These are phyloP conservation scores for Leucoraja ocellata DNA, from an alignment of 2,797 vertebrate species.

Conservation along the genomic window DNA sequence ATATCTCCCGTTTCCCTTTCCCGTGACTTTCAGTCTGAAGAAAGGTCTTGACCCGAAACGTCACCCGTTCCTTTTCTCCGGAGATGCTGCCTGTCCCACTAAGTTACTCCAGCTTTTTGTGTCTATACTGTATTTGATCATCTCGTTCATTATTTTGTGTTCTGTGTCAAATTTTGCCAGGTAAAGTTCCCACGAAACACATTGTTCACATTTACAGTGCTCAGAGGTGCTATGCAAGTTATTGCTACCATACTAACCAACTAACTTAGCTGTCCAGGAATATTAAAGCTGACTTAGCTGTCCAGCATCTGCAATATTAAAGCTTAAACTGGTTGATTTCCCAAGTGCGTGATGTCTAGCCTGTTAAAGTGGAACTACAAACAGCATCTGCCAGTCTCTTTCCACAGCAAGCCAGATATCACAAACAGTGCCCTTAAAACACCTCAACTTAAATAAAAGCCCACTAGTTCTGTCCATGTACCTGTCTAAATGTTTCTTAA, in stretches of 20 bases:
- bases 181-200: not conserved
- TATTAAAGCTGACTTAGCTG: not conserved
- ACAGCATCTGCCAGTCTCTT: not conserved
- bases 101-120: too few relatives aligned
- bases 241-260: not conserved
- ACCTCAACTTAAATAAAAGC: not conserved
- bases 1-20: too few relatives aligned
- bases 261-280: not conserved
- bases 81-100: too few relatives aligned
- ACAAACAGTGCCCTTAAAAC: not conserved
- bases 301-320: too few relatives aligned
- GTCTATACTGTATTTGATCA: not conserved
- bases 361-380: not conserved
- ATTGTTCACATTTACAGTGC: not conserved
- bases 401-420: not conserved
- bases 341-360: too few relatives aligned
- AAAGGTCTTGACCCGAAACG: too few relatives aligned
- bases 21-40: too few relatives aligned
- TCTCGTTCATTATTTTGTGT: not conserved
- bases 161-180: not conserved
- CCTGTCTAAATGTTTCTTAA: too few relatives aligned
- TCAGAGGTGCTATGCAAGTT: not conserved
- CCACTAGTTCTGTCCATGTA: not conserved
- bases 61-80: too few relatives aligned
- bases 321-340: not conserved